A percentile compares a stretch with the other conserved stretches of the same genome.
These are phyloP conservation scores for Cacoxenus indagator DNA, from an alignment of 2,888 invertebrate species.

Conservation along the genomic window DNA sequence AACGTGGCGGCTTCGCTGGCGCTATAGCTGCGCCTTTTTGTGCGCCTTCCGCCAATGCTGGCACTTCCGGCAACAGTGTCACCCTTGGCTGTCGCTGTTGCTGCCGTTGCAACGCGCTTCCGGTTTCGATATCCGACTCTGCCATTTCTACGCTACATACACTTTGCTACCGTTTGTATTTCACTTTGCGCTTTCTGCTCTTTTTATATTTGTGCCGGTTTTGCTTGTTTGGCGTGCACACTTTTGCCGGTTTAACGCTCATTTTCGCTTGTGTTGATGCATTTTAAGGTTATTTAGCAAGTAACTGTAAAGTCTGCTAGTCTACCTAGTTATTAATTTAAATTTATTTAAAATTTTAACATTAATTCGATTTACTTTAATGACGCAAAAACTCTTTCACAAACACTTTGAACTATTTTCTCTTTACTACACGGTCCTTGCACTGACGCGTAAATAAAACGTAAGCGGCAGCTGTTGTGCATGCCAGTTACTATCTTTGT, in stretches of 20 bases:
- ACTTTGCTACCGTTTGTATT: conserved; percentile 25
- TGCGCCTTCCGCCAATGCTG: conserved; percentile 28
- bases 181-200: conserved; percentile 22
- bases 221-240: conserved; percentile 7
- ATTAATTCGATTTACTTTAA: background rate
- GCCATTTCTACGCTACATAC: background rate
- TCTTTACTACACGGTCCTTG: background rate
- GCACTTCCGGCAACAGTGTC: conserved; percentile 24
- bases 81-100: conserved; percentile 23
- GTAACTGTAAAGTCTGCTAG: background rate
- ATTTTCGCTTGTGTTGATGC: background rate
- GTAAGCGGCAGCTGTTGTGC: conserved; percentile 45
- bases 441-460: conserved; percentile 29
- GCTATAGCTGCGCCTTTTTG: conserved; percentile 26
- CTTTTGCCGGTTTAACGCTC: background rate
- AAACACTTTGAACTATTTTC: background rate
- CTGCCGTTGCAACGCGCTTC: conserved; percentile 6
- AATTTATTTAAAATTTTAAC: background rate
- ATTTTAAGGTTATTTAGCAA: conserved; percentile 21
- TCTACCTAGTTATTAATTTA: background rate
- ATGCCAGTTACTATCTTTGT: background rate
- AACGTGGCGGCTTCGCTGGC: conserved; percentile 45
- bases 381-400: background rate
- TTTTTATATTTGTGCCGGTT: conserved; percentile 14
- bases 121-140: conserved; percentile 19